Conservation (phyloP, 1,140 invertebrate species). For the Drosophila seguyi region DNA sequence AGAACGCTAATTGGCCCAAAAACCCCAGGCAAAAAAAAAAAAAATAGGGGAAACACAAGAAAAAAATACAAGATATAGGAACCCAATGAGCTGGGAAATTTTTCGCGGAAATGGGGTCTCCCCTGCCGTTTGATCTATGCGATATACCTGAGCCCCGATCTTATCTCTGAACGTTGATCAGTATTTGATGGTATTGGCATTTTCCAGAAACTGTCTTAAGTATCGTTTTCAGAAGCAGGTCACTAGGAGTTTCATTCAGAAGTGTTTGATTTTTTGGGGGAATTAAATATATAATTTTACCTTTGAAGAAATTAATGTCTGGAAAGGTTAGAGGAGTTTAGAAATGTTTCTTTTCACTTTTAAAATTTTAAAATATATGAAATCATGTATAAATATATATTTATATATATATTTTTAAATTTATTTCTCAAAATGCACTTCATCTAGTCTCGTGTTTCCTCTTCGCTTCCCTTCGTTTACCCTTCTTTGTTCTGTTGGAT, state of each 20-base stretch:
- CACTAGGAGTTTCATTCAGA: not conserved
- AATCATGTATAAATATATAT: not conserved
- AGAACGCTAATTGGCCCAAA: constrained; percentile 77
- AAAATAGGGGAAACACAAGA: not conserved
- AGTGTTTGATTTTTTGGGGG: not conserved
- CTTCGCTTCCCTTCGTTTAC: not conserved
- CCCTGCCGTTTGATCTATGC: constrained; percentile 45
- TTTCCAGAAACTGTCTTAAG: constrained; percentile 21
- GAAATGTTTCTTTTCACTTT: constrained; percentile 4
- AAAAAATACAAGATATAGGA: not conserved
- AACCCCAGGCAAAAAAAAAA: not conserved
- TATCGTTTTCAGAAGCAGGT: constrained; percentile 16
- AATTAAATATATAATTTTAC: not conserved
- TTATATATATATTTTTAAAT: not conserved
- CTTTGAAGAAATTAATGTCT: no score
- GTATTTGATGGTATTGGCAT: constrained; percentile 11
- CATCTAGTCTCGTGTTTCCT: constrained; percentile 1
- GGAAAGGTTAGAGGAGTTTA: no score
- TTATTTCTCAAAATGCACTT: constrained; percentile 23
- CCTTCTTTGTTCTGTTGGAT: constrained; percentile 12
- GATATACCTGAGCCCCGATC: constrained; percentile 35
- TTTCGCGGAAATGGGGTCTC: constrained; percentile 63
- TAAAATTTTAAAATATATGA: not conserved
- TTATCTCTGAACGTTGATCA: constrained; percentile 18
- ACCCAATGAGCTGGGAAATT: constrained; percentile 62